A percentile compares a stretch with the other conserved stretches of the same genome.
Evolutionary conservation across 2,888 invertebrate genomes (phyloP).

Genomic region (Drosophila birchii): DNA sequence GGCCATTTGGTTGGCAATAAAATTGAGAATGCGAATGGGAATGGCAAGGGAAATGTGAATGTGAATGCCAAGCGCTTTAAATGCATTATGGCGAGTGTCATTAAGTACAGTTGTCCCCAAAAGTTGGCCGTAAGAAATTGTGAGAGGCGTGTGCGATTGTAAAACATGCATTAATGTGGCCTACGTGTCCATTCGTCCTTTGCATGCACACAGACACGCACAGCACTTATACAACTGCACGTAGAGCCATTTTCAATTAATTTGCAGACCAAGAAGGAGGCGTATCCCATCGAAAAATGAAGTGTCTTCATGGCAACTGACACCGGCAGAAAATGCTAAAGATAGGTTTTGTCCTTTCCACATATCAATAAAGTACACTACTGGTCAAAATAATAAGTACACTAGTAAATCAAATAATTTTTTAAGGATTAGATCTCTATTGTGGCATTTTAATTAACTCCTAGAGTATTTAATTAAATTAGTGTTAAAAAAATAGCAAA

Average conservation of each 20-base stretch:
- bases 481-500: too few relatives aligned
- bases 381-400: too few relatives aligned
- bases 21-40: slow-evolving; percentile 41
- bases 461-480: too few relatives aligned
- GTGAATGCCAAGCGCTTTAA: slow-evolving; percentile 45
- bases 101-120: slow-evolving; percentile 48
- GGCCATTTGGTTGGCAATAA: slow-evolving; percentile 42
- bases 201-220: slow-evolving; percentile 24
- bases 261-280: slow-evolving; percentile 42
- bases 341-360: slow-evolving; percentile 45
- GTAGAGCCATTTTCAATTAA: slow-evolving; percentile 62
- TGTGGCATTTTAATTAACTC: too few relatives aligned
- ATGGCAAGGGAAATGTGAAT: slow-evolving; percentile 29
- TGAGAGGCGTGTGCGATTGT: slow-evolving; percentile 58
- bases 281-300: slow-evolving; percentile 25
- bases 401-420: too few relatives aligned
- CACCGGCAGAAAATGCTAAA: slow-evolving; percentile 59
- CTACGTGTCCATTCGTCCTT: slow-evolving; percentile 46
- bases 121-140: slow-evolving; percentile 39
- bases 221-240: slow-evolving; percentile 17
- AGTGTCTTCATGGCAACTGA: slow-evolving; percentile 54
- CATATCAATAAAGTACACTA: slow-evolving; percentile 1
- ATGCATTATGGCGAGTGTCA: slow-evolving; percentile 58
- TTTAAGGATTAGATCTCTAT: too few relatives aligned
- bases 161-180: slow-evolving; percentile 68